Evolutionary conservation across 53 echinoderm and acorn worm species (phyloP).

Genomic region (Zoroaster sp.): DNA sequence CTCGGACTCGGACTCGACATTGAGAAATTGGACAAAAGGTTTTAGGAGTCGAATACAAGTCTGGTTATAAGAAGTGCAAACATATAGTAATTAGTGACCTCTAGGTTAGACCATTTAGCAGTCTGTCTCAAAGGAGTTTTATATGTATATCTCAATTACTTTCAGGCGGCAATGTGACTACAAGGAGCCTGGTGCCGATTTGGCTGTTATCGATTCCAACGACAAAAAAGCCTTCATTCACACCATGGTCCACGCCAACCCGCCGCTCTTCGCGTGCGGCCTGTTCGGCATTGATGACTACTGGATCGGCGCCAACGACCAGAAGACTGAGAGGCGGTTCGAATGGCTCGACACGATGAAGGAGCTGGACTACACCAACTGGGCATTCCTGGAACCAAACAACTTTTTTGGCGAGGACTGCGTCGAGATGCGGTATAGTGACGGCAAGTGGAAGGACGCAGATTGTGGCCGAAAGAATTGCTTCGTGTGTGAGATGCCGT

Average conservation of each 20-base stretch:
- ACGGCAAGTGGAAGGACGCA: background rate
- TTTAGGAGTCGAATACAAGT: no score
- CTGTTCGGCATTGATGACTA: background rate
- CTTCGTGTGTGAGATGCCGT: background rate
- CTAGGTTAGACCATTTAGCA: background rate
- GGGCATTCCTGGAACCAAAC: background rate
- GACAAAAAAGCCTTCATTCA: background rate
- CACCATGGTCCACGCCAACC: background rate
- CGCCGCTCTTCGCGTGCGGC: background rate
- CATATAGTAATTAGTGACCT: background rate
- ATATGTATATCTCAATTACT: no score
- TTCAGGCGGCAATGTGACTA: background rate
- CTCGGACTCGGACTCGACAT: no score
- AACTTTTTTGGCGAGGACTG: background rate
- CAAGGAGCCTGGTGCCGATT: background rate
- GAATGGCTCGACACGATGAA: background rate
- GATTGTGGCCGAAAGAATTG: background rate
- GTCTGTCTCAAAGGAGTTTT: no score
- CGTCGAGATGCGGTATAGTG: background rate
- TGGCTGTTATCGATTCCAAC: background rate
- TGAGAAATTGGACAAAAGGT: no score
- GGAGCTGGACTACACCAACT: background rate
- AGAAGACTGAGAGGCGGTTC: background rate
- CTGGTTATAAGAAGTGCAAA: no score
- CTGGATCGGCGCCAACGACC: background rate